Evolutionary conservation across 1,140 invertebrate species (phyloP).

Genomic region (Daktulosphaira vitifoliae): DNA sequence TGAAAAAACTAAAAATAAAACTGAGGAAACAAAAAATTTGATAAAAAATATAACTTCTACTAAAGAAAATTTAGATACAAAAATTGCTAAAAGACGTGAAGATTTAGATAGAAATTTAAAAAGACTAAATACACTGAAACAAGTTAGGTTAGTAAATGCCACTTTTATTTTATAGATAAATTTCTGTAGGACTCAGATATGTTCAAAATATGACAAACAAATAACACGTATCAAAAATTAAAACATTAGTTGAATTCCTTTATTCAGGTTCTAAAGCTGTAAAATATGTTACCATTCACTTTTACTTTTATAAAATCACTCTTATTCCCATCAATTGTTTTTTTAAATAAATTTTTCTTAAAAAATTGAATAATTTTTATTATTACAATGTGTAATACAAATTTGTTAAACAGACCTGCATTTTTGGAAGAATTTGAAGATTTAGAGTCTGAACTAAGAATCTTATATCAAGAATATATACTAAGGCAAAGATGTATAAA

Average conservation of each 20-base stretch:
- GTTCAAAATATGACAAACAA: too few relatives aligned
- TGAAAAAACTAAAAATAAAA: constrained; percentile 56
- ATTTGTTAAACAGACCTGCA: too few relatives aligned
- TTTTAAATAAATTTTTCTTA: background rate
- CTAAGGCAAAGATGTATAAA: constrained; percentile 75
- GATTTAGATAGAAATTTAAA: constrained; percentile 91
- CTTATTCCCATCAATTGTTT: background rate
- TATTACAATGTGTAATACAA: too few relatives aligned
- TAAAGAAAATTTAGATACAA: constrained; percentile 76
- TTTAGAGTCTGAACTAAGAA: constrained; percentile 75
- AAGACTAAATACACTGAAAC: constrained; percentile 81
- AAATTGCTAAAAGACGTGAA: constrained; percentile 80
- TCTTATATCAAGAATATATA: constrained; percentile 81
- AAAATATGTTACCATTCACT: background rate
- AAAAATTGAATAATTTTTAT: too few relatives aligned
- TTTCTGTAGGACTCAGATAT: background rate
- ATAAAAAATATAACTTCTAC: constrained; percentile 77
- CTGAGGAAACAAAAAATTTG: constrained; percentile 60
- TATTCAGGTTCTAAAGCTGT: too few relatives aligned
- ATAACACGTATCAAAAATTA: too few relatives aligned
- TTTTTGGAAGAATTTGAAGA: constrained; percentile 95
- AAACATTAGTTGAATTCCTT: too few relatives aligned
- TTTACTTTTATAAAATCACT: background rate
- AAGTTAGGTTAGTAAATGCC: constrained; percentile 60
- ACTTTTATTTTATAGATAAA: background rate